phyloP scores from a whole-genome alignment of 2,888 invertebrate species.

The Latrodectus elegans region DNA sequence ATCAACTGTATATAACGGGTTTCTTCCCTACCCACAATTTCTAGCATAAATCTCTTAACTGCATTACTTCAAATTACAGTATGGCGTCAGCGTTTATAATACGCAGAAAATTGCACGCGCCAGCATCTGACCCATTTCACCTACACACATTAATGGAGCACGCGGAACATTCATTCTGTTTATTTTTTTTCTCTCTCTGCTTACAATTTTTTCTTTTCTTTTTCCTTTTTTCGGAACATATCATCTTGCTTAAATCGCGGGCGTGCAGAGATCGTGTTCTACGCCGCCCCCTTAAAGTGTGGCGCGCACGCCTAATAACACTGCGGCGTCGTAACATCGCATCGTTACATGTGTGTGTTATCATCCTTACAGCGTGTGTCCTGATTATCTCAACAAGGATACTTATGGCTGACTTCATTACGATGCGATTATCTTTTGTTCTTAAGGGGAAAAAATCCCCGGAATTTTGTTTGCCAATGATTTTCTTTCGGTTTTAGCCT shows the following conservation, averaged over 20 bases:
- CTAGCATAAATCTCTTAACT: background rate
- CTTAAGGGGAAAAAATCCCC: too few relatives aligned
- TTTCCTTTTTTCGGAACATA: background rate
- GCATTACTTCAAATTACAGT: background rate
- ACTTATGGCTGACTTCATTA: background rate
- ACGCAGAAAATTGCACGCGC: conserved; percentile 46
- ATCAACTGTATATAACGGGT: too few relatives aligned
- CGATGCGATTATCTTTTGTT: too few relatives aligned
- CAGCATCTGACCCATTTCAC: conserved; percentile 36
- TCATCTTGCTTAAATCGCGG: conserved; percentile 12
- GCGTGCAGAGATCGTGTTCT: conserved; percentile 47
- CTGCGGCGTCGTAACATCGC: conserved; percentile 7
- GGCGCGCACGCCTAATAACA: conserved; percentile 30
- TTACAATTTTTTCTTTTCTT: background rate
- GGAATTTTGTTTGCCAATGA: too few relatives aligned
- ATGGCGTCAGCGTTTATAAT: conserved; percentile 32
- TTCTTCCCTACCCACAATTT: too few relatives aligned
- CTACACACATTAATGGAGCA: conserved; percentile 30
- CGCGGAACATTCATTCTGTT: background rate
- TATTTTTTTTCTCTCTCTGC: conserved; percentile 10
- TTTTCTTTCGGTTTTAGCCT: too few relatives aligned
- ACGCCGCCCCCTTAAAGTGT: conserved; percentile 60
- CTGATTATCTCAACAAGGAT: background rate
- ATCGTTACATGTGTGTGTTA: too few relatives aligned
- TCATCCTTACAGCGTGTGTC: background rate